phyloP scores from a whole-genome alignment of 1,140 invertebrate species.

The Diuraphis noxia region DNA sequence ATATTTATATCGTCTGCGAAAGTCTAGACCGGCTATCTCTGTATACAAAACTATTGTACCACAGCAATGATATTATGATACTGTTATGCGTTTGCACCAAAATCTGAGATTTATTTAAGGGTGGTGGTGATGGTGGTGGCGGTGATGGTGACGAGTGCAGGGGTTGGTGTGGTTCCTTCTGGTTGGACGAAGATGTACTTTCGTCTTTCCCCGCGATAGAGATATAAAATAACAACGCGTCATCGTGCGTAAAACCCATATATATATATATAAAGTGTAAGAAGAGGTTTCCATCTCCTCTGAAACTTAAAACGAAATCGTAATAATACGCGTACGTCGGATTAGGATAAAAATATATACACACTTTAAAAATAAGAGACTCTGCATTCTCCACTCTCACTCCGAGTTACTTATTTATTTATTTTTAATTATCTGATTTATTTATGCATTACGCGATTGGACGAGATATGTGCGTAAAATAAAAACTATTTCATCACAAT shows the following conservation, averaged over 20 bases:
- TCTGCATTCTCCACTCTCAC: not conserved
- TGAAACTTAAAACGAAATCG: not conserved
- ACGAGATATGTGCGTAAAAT: not conserved
- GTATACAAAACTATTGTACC: not conserved
- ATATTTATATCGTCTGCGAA: not conserved
- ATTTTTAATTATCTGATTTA: not conserved
- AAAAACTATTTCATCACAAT: too few relatives aligned
- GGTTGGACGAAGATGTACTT: not conserved
- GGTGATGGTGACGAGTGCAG: not conserved
- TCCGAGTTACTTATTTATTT: not conserved
- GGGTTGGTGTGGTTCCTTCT: not conserved
- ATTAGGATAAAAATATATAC: not conserved
- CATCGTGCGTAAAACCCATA: not conserved
- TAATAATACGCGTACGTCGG: not conserved
- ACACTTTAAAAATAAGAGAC: not conserved
- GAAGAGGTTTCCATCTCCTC: not conserved
- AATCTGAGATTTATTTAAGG: not conserved
- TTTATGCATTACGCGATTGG: not conserved
- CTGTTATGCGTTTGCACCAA: not conserved
- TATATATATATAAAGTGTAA: too few relatives aligned
- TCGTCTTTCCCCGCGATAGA: not conserved
- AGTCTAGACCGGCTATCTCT: not conserved
- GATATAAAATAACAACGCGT: not conserved
- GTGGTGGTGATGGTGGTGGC: not conserved
- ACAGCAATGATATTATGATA: not conserved